A percentile compares a stretch with the other conserved stretches of the same genome.
These are phyloP conservation scores for Hirudinaria manillensis DNA, from an alignment of 2,888 invertebrate species.

Conservation along the genomic window DNA sequence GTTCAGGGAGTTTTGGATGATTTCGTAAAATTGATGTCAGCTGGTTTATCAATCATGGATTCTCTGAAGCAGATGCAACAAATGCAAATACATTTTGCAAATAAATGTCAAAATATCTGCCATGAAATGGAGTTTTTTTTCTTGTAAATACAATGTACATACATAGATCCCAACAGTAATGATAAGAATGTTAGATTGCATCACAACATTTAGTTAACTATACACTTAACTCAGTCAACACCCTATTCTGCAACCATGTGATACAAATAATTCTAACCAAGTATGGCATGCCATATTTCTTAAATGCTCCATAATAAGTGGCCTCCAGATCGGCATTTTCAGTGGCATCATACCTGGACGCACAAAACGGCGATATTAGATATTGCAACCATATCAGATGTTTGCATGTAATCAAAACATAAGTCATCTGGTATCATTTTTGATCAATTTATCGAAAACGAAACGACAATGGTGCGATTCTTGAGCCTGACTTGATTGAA, in stretches of 20 bases:
- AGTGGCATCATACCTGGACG: background rate
- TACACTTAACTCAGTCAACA: too few species aligned
- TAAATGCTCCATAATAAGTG: constrained; percentile 1
- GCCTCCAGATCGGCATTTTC: constrained; percentile 21
- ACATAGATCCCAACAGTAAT: constrained; percentile 1
- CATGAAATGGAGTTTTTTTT: too few species aligned
- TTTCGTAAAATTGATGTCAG: too few species aligned
- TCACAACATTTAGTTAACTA: too few species aligned
- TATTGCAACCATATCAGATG: too few species aligned
- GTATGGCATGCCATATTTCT: constrained; percentile 18
- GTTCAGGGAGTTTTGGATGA: too few species aligned
- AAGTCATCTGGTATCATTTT: background rate
- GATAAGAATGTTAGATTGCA: background rate
- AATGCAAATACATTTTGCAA: too few species aligned
- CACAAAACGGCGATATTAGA: background rate
- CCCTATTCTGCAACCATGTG: background rate
- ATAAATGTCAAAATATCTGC: too few species aligned
- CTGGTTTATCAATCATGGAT: too few species aligned
- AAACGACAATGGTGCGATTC: background rate
- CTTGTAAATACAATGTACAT: background rate
- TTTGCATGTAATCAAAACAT: too few species aligned
- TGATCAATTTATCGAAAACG: background rate
- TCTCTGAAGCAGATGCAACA: too few species aligned
- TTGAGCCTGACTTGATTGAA: background rate
- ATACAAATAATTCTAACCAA: background rate